These are phyloP conservation scores for Anaspis maculata DNA, from an alignment of 2,888 invertebrate species.

Conservation along the genomic window DNA sequence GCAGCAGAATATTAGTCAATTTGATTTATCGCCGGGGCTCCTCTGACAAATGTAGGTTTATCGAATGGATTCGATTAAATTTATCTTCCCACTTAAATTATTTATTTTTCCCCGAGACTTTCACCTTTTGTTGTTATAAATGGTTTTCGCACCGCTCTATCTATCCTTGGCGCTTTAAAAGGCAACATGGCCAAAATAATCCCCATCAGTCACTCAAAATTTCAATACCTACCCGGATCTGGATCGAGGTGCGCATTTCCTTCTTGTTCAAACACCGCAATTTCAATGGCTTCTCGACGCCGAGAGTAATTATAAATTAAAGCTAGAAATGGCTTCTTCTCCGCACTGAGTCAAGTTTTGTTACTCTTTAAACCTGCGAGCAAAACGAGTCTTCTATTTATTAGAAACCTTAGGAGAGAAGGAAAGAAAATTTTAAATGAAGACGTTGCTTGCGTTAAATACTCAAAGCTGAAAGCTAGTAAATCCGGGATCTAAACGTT, in stretches of 20 bases:
- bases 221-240: too few relatives aligned
- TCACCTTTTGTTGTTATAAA: conserved; percentile 1
- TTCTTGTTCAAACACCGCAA: too few relatives aligned
- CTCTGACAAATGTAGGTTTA: conserved; percentile 25
- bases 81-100: conserved; percentile 16
- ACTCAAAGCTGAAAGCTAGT: conserved; percentile 7
- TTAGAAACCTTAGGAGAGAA: too few relatives aligned
- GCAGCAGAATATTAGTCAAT: conserved; percentile 24
- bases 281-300: too few relatives aligned
- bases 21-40: conserved; percentile 23
- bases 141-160: too few relatives aligned
- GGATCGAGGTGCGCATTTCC: too few relatives aligned
- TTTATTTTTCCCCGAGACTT: conserved; percentile 7
- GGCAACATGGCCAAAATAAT: too few relatives aligned
- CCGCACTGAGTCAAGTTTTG: too few relatives aligned
- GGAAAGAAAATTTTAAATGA: conserved; percentile 6
- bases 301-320: too few relatives aligned
- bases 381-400: neutral
- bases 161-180: too few relatives aligned
- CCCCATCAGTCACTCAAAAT: too few relatives aligned
- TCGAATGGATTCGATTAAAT: conserved; percentile 21
- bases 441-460: conserved; percentile 6
- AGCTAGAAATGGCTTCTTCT: too few relatives aligned
- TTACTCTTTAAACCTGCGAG: neutral
- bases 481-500: conserved; percentile 10